A percentile compares a stretch with the other conserved stretches of the same genome.
phyloP scores from a whole-genome alignment of 2,797 vertebrate genomes.

The Gymnothorax reevesii region DNA sequence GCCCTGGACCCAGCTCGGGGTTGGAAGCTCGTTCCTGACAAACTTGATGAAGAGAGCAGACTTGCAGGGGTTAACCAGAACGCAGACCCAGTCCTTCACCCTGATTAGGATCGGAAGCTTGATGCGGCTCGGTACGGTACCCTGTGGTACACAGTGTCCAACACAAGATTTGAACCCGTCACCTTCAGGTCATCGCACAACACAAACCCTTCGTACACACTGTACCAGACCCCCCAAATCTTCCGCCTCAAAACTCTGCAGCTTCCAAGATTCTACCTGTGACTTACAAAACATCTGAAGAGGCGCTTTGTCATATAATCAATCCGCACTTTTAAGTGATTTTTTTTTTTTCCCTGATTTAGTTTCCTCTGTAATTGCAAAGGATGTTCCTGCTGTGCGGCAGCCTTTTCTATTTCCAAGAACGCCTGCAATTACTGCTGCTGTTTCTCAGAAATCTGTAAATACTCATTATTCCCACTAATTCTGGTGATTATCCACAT shows the following conservation, averaged over 20 bases:
- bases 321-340: neutral
- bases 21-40: too few relatives aligned
- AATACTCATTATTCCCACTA: constrained; percentile 42
- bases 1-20: too few relatives aligned
- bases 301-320: constrained; percentile 8
- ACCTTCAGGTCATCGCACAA: neutral
- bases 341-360: neutral
- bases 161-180: neutral
- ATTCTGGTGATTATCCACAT: constrained; percentile 29
- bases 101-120: too few relatives aligned
- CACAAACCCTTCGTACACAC: neutral
- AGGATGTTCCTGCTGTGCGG: neutral
- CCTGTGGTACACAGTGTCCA: too few relatives aligned
- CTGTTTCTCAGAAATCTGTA: constrained; percentile 29
- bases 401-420: neutral
- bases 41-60: too few relatives aligned
- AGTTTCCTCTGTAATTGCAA: constrained; percentile 2
- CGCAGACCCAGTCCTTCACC: too few relatives aligned
- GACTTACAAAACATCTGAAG: neutral
- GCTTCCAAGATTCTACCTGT: constrained; percentile 8
- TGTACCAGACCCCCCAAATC: neutral
- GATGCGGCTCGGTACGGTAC: too few relatives aligned
- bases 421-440: constrained; percentile 35
- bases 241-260: neutral
- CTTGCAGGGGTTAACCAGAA: too few relatives aligned